Conservation (phyloP, 2,113 vertebrate genomes). For the Reinhardtius hippoglossoides region DNA sequence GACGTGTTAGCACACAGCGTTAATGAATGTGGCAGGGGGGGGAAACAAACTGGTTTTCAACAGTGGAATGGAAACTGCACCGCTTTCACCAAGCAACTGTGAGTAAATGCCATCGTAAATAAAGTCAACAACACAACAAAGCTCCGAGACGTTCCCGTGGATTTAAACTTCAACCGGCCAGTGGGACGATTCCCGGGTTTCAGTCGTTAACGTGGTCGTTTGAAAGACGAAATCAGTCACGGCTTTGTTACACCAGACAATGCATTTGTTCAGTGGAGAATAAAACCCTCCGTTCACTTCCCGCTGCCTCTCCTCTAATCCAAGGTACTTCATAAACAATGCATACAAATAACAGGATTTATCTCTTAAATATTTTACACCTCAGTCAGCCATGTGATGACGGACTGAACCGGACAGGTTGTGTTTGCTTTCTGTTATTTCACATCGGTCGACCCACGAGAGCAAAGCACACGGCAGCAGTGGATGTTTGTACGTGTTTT, state of each 20-base stretch:
- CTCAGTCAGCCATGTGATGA: conserved; percentile 48
- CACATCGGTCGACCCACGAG: too few species aligned
- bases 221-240: background rate
- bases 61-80: background rate
- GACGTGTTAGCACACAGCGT: background rate
- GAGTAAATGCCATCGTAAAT: background rate
- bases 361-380: conserved; percentile 68
- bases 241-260: background rate
- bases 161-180: background rate
- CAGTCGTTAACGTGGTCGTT: background rate
- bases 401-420: conserved; percentile 19
- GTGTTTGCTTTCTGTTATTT: background rate
- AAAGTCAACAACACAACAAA: background rate
- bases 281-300: too few species aligned
- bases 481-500: background rate
- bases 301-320: background rate
- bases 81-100: background rate
- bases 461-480: background rate
- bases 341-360: conserved; percentile 57
- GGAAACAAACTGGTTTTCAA: background rate
- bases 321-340: conserved; percentile 38
- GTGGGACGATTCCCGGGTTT: background rate
- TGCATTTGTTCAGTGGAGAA: background rate
- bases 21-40: background rate
- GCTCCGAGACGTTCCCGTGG: background rate